Evolutionary conservation across 92 coral and sea anemone genomes (phyloP).

Genomic region (Epizoanthus fatuus): DNA sequence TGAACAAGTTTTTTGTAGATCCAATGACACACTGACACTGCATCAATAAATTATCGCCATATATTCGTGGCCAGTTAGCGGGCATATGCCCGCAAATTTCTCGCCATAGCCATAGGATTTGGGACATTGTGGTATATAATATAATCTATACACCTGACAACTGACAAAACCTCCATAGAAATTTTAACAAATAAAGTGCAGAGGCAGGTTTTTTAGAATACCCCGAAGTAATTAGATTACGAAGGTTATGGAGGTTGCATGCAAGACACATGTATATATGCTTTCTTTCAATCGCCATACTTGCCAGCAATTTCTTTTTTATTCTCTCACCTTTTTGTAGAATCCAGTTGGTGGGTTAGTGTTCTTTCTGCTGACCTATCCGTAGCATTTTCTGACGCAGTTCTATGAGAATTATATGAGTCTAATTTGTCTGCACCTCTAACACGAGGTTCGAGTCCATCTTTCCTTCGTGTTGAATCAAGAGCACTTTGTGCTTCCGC

Average conservation of each 20-base stretch:
- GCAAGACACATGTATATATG: background rate
- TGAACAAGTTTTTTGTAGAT: constrained; percentile 3
- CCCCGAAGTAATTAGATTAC: constrained; percentile 21
- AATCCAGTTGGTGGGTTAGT: background rate
- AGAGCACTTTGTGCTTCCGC: constrained; percentile 17
- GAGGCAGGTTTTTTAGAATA: constrained; percentile 25
- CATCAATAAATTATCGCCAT: constrained; percentile 43
- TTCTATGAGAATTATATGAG: constrained; percentile 40
- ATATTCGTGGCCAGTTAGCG: constrained; percentile 31
- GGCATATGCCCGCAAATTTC: constrained; percentile 33
- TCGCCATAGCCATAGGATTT: constrained; percentile 37
- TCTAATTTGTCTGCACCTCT: constrained; percentile 36
- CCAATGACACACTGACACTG: constrained; percentile 20
- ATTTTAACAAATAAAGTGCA: background rate
- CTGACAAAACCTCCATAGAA: background rate
- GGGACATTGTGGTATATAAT: constrained; percentile 27
- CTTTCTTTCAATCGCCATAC: background rate
- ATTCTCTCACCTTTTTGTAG: constrained; percentile 31
- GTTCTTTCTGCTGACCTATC: constrained; percentile 32
- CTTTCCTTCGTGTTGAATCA: constrained; percentile 45
- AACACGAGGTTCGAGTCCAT: constrained; percentile 24
- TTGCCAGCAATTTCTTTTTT: background rate
- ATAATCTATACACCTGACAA: background rate
- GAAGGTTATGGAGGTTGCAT: constrained; percentile 1
- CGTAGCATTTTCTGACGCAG: constrained; percentile 23